These are phyloP conservation scores for Laothoe populi DNA, from an alignment of 2,888 invertebrate species.

Conservation along the genomic window DNA sequence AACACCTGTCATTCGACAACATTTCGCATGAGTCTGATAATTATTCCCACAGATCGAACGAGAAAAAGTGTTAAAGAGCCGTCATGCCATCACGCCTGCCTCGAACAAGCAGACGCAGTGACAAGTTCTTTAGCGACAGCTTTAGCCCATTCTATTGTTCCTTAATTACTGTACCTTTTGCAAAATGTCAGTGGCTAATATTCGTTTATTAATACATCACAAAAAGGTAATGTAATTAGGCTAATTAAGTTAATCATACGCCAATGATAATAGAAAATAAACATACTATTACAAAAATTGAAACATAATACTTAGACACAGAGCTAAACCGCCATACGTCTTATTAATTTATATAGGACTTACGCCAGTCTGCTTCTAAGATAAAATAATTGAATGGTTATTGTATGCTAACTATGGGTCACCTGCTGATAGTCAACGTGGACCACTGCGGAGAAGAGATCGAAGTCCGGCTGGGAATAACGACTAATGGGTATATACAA, in stretches of 20 bases:
- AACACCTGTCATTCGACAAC: no score
- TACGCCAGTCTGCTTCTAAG: no score
- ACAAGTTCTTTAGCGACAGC: constrained; percentile 6
- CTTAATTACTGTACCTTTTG: neutral
- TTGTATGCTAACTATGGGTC: constrained; percentile 4
- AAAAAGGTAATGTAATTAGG: constrained; percentile 18
- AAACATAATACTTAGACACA: neutral
- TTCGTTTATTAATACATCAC: neutral
- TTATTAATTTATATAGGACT: no score
- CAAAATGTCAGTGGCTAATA: constrained; percentile 4
- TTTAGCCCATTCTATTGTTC: constrained; percentile 13
- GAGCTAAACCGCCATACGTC: no score
- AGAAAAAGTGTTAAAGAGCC: constrained; percentile 10
- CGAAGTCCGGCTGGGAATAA: no score
- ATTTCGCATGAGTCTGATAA: constrained; percentile 6
- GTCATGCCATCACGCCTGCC: constrained; percentile 16
- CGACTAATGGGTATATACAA: no score
- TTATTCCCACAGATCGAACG: neutral
- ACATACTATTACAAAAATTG: neutral
- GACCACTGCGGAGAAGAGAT: no score
- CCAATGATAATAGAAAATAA: neutral
- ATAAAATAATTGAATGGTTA: neutral
- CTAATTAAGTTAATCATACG: constrained; percentile 13
- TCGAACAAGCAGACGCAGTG: neutral
- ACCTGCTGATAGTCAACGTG: neutral